A percentile compares a stretch with the other conserved stretches of the same genome.
These are phyloP conservation scores for Lagria hirta DNA, from an alignment of 2,888 invertebrate genomes.

Conservation along the genomic window DNA sequence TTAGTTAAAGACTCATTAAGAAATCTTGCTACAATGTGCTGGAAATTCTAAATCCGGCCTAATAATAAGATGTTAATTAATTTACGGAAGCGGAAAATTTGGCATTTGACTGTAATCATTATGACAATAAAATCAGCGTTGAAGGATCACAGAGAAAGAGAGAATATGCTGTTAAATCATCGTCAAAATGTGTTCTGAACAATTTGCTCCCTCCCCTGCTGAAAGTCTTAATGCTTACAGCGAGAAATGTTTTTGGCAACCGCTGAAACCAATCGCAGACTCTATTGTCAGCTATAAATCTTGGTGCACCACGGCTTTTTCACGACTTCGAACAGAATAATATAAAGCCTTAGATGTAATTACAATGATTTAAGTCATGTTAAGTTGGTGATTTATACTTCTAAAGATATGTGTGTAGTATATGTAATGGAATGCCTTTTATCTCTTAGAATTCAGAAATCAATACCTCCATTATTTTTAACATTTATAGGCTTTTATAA, in stretches of 20 bases:
- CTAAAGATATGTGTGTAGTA: conserved; percentile 11
- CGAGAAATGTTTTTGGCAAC: conserved; percentile 40
- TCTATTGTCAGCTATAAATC: conserved; percentile 40
- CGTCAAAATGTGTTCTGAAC: conserved; percentile 32
- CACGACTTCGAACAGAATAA: conserved; percentile 35
- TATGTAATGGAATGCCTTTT: conserved; percentile 14
- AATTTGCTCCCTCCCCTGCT: conserved; percentile 34
- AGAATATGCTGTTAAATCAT: conserved; percentile 30
- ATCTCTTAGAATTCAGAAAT: too few relatives aligned
- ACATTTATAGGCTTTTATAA: too few relatives aligned
- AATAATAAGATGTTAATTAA: conserved; percentile 20
- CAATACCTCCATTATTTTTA: too few relatives aligned
- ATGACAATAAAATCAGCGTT: too few relatives aligned
- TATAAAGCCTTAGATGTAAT: conserved; percentile 38
- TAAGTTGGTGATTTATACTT: conserved; percentile 31
- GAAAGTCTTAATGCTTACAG: conserved; percentile 34
- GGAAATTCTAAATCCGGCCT: conserved; percentile 16
- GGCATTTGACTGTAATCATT: neutral
- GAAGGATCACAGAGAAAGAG: too few relatives aligned
- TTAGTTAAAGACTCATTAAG: conserved; percentile 24
- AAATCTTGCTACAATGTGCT: conserved; percentile 7
- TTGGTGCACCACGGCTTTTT: conserved; percentile 33
- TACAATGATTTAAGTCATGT: conserved; percentile 41
- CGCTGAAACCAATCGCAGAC: conserved; percentile 42
- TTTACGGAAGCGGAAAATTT: conserved; percentile 12